These are phyloP conservation scores for Leucophenga maculata DNA, from an alignment of 2,888 invertebrate genomes.

Conservation along the genomic window DNA sequence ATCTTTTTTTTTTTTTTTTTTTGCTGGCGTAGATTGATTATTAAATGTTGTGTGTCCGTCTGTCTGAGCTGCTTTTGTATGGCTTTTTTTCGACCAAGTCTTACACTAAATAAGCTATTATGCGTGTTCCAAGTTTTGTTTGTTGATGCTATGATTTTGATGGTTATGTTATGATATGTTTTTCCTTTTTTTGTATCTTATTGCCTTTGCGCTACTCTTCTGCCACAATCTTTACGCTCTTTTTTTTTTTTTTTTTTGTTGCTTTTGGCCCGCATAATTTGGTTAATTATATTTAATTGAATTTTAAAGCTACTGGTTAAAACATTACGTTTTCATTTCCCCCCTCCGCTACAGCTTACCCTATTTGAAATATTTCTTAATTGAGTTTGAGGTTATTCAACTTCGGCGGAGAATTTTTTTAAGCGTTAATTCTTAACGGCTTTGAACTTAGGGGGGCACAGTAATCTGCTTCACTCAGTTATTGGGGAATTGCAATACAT, in stretches of 20 bases:
- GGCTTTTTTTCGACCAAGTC: conserved; percentile 25
- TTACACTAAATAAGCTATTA: conserved; percentile 64
- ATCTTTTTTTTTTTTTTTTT: conserved; percentile 19
- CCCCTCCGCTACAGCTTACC: neutral
- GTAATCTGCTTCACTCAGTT: no score
- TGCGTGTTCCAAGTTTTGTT: conserved; percentile 50
- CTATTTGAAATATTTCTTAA: conserved; percentile 11
- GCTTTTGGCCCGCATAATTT: conserved; percentile 57
- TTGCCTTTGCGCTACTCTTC: conserved; percentile 17
- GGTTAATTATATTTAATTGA: conserved; percentile 67
- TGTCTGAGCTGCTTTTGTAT: conserved; percentile 29
- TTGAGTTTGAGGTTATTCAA: conserved; percentile 28
- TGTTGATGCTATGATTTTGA: conserved; percentile 30
- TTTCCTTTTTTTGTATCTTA: conserved; percentile 25
- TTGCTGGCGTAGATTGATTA: conserved; percentile 57
- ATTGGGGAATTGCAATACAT: no score
- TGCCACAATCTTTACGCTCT: conserved; percentile 43
- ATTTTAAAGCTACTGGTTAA: conserved; percentile 62
- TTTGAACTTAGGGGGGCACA: no score
- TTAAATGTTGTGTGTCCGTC: conserved; percentile 48
- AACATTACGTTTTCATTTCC: conserved; percentile 30
- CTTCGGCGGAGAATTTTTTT: neutral
- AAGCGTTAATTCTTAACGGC: no score
- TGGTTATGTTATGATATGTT: conserved; percentile 15
- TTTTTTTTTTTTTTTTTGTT: conserved; percentile 42